Evolutionary conservation across 2,113 vertebrate species (phyloP).

Genomic region (Casuarius casuarius): DNA sequence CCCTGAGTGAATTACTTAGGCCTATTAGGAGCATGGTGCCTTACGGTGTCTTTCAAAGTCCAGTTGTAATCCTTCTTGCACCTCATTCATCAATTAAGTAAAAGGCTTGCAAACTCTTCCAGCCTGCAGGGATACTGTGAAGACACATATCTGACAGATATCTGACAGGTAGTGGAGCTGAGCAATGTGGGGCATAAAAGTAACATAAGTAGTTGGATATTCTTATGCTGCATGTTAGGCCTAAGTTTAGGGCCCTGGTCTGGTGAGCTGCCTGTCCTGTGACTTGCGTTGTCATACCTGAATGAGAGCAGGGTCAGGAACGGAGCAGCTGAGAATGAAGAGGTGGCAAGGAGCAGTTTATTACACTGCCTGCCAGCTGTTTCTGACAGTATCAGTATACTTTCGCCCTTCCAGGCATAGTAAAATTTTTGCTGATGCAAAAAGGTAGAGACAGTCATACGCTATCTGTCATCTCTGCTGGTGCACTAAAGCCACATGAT

Average conservation of each 20-base stretch:
- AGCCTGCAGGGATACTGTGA: too few species aligned
- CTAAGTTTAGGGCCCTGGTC: fast-evolving
- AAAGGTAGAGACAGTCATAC: neutral
- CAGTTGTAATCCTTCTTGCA: neutral
- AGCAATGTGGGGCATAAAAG: neutral
- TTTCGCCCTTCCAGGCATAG: neutral
- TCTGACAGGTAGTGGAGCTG: neutral
- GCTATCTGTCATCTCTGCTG: neutral
- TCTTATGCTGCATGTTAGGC: neutral
- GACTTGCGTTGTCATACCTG: too few species aligned
- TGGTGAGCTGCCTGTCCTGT: neutral
- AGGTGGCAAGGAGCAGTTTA: neutral
- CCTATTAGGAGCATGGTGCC: fast-evolving
- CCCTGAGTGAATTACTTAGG: neutral
- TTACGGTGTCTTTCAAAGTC: neutral
- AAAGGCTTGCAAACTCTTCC: neutral
- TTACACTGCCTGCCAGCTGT: neutral
- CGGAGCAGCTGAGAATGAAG: fast-evolving
- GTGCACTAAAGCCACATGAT: fast-evolving
- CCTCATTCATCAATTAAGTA: neutral
- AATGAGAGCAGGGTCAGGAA: fast-evolving
- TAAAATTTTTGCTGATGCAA: neutral
- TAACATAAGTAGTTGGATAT: neutral
- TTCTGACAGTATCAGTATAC: neutral
- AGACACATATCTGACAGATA: neutral